A percentile compares a stretch with the other conserved stretches of the same genome.
Evolutionary conservation across 2,888 invertebrate genomes (phyloP).

Genomic region (Heteromurus nitidus): DNA sequence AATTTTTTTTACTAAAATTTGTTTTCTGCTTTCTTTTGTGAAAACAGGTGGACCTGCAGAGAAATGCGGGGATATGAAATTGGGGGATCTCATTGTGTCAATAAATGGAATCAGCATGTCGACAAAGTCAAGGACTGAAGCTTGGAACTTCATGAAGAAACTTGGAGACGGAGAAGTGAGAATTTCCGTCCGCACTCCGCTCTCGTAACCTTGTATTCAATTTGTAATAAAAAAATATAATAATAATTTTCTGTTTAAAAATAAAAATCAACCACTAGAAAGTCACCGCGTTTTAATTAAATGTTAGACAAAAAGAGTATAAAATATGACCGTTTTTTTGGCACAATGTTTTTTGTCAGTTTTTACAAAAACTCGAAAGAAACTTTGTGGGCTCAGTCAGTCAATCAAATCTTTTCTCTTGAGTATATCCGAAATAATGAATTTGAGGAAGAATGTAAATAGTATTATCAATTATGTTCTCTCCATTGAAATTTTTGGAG

Average conservation of each 20-base stretch:
- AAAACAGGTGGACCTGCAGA: slow-evolving; percentile 91
- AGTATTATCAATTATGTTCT: no score
- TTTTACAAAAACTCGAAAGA: neutral
- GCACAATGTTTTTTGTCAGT: no score
- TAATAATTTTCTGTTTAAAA: neutral
- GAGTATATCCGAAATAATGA: neutral
- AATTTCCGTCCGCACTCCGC: slow-evolving; percentile 79
- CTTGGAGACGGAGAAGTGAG: slow-evolving; percentile 89
- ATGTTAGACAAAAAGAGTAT: no score
- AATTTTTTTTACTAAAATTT: slow-evolving; percentile 14
- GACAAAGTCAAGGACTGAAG: slow-evolving; percentile 92
- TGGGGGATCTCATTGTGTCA: slow-evolving; percentile 90
- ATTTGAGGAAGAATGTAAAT: slow-evolving; percentile 49
- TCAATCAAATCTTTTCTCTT: neutral
- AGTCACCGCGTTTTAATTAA: no score
- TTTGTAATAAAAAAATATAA: slow-evolving; percentile 7
- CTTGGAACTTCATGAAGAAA: slow-evolving; percentile 94
- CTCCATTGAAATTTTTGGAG: no score
- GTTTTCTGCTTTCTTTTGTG: no score
- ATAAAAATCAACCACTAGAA: no score
- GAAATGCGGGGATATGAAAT: slow-evolving; percentile 87
- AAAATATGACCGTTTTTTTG: no score
- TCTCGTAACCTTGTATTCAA: no score
- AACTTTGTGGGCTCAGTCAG: slow-evolving; percentile 26
- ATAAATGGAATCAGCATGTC: slow-evolving; percentile 89